Base-by-base conservation (phyloP, 1,140 invertebrate species). In the Panagrolaimus sp. region DNA sequence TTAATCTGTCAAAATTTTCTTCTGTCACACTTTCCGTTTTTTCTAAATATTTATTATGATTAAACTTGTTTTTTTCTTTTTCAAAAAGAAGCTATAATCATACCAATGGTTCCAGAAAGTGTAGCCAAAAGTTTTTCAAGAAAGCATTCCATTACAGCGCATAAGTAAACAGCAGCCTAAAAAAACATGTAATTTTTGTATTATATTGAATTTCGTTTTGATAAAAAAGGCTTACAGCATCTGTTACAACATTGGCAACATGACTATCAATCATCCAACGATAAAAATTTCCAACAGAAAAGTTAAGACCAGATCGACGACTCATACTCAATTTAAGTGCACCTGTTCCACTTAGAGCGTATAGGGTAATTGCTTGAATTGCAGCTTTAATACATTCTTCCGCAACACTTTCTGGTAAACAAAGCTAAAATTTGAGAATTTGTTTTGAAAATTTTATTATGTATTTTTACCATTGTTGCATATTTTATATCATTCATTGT, bases 251-350 rank as follows among this genome's bases (percentile, higher is more conserved):
- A 14, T 26, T 58, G 4, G 26, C 43, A n/a, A 47, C 26, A 46
- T 43, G 26, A 38, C 17, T 55, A 32, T 48, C 21, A 38, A 32
- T 55, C 43, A 70, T 63, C 32, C 45, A 70, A 1, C 68, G 43
- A 32, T 48, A 68, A 28, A 70, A 68, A 17, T 67, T 70, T n/a
- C 68, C 68, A 58, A 70, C 68, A 52, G 43, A 68, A 12, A 70
- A 55, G 4, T 55, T 46, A 10, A 70, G 47, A 15, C 17, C 28
- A 15, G 68, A 32, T 15, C 63, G 14, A n/a, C 32, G 32, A 21
- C 28, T 28, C 28, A 70, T 67, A 21, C 63, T 55, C 10, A 46
- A 15, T 21, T 28, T 24, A 12, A 68, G 28, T 24, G 43, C 21
- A 3, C 65, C 38, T 26, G 68, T 28, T 26, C 17, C 28, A 26